A percentile compares a stretch with the other conserved stretches of the same genome.
Evolutionary conservation across 2,888 invertebrate species (phyloP).

Genomic region (Drosophila koepferae): DNA sequence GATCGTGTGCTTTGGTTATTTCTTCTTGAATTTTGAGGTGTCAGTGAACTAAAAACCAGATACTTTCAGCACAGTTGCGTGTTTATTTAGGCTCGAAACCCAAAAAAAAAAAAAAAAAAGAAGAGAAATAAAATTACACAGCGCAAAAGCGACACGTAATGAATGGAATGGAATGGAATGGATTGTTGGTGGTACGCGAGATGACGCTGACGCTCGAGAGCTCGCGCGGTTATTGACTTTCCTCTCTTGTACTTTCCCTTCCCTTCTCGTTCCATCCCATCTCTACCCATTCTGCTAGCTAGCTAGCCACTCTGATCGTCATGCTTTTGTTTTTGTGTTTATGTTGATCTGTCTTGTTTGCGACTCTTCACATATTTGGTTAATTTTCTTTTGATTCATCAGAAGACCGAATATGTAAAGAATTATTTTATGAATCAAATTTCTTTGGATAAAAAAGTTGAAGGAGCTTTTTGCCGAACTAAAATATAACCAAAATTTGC

Average conservation of each 20-base stretch:
- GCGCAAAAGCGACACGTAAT: constrained; percentile 31
- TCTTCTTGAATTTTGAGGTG: constrained; percentile 4
- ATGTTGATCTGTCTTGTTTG: constrained; percentile 11
- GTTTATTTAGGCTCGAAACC: constrained; percentile 68
- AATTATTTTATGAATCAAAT: constrained; percentile 64
- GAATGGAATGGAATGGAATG: constrained; percentile 6
- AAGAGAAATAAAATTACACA: constrained; percentile 29
- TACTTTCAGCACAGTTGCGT: constrained; percentile 55
- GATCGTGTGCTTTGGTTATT: constrained; percentile 13
- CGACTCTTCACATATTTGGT: constrained; percentile 34
- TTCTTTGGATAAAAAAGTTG: constrained; percentile 26
- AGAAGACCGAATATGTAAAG: constrained; percentile 19
- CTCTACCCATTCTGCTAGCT: constrained; percentile 1
- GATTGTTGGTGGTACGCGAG: constrained; percentile 9
- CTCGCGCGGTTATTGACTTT: constrained; percentile 66
- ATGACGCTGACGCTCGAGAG: constrained; percentile 35
- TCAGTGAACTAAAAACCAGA: constrained; percentile 59
- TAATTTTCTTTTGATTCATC: constrained; percentile 32
- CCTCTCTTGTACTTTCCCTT: constrained; percentile 7
- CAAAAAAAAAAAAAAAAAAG: constrained; percentile 18
- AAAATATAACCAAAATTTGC: neutral
- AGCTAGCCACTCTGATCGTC: constrained; percentile 29
- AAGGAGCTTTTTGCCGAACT: neutral
- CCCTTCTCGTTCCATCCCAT: neutral
- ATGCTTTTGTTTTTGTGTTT: constrained; percentile 12